Evolutionary conservation across 2,113 vertebrate species (phyloP).

Genomic region (Naja naja): DNA sequence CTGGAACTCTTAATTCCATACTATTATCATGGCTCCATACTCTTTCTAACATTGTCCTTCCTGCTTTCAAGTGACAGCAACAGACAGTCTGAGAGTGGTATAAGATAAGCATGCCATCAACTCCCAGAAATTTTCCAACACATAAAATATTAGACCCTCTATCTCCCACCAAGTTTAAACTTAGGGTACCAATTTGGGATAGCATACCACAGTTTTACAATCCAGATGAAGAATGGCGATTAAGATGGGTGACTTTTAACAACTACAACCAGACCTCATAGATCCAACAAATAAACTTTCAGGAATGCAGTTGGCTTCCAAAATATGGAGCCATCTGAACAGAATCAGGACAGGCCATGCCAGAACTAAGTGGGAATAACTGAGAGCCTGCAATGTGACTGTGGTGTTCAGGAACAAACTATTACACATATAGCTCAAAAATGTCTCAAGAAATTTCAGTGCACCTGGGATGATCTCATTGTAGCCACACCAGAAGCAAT

Average conservation of each 20-base stretch:
- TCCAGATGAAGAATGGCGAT: not conserved
- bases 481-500: no score
- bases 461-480: no score
- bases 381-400: not conserved
- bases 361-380: no score
- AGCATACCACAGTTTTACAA: not conserved
- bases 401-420: not conserved
- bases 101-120: no score
- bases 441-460: not conserved
- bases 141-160: not conserved
- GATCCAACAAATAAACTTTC: not conserved
- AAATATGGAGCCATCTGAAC: no score
- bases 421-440: not conserved
- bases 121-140: not conserved
- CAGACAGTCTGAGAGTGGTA: no score
- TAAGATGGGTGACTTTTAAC: not conserved
- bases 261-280: not conserved
- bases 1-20: no score
- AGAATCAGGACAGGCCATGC: no score
- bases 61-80: no score
- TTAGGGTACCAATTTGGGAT: not conserved
- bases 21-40: no score
- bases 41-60: no score
- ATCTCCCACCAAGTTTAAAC: not conserved
- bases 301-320: not conserved